Base-by-base conservation (phyloP, 2,797 vertebrate species). In the Alectoris magna region DNA sequence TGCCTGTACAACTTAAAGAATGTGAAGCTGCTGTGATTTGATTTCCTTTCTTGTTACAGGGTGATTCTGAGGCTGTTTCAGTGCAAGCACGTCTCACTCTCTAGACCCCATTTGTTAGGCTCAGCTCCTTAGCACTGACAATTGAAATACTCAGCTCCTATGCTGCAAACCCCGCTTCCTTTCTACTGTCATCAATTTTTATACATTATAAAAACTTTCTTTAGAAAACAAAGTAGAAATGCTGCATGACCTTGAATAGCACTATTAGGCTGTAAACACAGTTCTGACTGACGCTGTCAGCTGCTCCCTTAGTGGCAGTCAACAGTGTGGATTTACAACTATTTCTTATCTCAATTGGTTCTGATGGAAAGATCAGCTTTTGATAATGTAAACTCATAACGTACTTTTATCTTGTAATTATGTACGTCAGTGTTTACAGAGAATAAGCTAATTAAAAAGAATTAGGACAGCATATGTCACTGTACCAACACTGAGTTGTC, bases 361-460 rank as follows among this genome's bases (percentile, higher is more conserved):
- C 67, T 4, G 23, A 76, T 91, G 76, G 74, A 73, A 84, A 91
- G 78, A 93, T 91, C 77, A 89, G 84, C 88, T 89, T 83, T 81
- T 84, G 77, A 60, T 91, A 96, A 93, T 5, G n/a, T 64, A 94
- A 55, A 48, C 86, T 78, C 0, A 4, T 87, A 92, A 76, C 82
- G 41, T 83, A 53, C 73, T 89, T 77, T 41, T 73, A 49, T 88
- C 85, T 92, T 74, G 69, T 94, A 93, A 91, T 93, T 93, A 90
- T 87, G 92, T 83, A 71, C 43, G 38, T 95, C 90, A 93, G 71
- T 90, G 84, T 91, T 96, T 95, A 90, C 90, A 87, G 1, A 0
- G 80, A 92, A 80, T 96, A 93, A 97, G 87, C 97, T 96, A 96
- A 96, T 97, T 96, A 96, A 88, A 91, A 95, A 79, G 94, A 97